phyloP scores from a whole-genome alignment of 2,113 vertebrate species.

The Pedetes capensis region DNA sequence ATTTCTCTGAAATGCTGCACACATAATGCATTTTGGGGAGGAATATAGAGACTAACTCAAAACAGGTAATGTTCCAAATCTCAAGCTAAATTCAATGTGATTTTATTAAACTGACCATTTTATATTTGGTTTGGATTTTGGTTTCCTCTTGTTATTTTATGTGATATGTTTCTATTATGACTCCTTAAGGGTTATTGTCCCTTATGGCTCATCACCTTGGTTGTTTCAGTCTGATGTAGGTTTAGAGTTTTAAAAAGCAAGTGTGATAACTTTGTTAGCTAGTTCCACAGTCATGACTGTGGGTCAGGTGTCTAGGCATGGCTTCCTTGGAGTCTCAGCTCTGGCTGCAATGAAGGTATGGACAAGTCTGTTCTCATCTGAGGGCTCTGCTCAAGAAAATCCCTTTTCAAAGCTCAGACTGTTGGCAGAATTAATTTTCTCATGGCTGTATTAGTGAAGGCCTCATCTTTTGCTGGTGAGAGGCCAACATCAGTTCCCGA shows the following conservation, averaged over 20 bases:
- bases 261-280: accelerated
- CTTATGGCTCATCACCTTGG: background rate
- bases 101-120: background rate
- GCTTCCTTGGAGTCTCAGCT: background rate
- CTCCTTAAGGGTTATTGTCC: accelerated
- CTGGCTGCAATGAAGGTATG: background rate
- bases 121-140: background rate
- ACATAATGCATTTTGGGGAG: background rate
- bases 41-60: background rate
- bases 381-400: background rate
- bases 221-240: background rate
- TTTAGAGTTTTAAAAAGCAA: background rate
- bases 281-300: too few relatives aligned
- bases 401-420: background rate
- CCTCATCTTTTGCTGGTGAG: background rate
- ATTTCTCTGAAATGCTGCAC: background rate
- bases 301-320: background rate
- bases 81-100: background rate
- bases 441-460: background rate
- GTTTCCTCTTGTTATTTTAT: background rate
- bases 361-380: background rate
- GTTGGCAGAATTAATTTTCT: background rate
- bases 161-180: background rate
- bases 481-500: background rate
- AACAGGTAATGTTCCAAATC: background rate